Conservation (phyloP, 2,888 invertebrate species). For the Plebejus anna region DNA sequence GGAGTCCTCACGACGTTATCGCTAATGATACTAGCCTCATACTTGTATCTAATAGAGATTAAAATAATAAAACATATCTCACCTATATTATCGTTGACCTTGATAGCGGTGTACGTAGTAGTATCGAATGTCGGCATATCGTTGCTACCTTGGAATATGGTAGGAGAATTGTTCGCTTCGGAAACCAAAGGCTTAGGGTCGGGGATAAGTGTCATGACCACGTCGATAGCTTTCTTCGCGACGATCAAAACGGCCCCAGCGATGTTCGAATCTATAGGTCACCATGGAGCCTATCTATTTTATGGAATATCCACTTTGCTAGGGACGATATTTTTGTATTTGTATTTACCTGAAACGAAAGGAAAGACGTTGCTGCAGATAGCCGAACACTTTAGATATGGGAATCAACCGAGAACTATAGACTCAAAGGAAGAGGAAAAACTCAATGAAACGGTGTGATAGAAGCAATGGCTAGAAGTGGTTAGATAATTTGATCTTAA, state of each 20-base stretch:
- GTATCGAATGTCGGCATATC: slow-evolving; percentile 81
- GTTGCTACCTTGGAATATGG: slow-evolving; percentile 87
- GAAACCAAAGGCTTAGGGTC: slow-evolving; percentile 84
- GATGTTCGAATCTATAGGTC: slow-evolving; percentile 78
- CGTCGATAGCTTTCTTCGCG: slow-evolving; percentile 82
- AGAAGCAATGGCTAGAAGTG: background rate
- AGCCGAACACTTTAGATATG: slow-evolving; percentile 77
- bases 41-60: slow-evolving; percentile 61
- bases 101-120: slow-evolving; percentile 79
- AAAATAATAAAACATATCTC: slow-evolving; percentile 50
- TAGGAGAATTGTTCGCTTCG: slow-evolving; percentile 85
- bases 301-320: slow-evolving; percentile 81
- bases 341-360: slow-evolving; percentile 84
- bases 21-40: slow-evolving; percentile 75
- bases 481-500: background rate
- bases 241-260: slow-evolving; percentile 84
- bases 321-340: slow-evolving; percentile 81
- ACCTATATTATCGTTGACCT: slow-evolving; percentile 66
- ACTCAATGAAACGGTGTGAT: slow-evolving; percentile 10
- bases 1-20: slow-evolving; percentile 81
- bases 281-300: slow-evolving; percentile 81
- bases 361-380: slow-evolving; percentile 84
- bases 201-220: slow-evolving; percentile 83
- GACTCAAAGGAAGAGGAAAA: slow-evolving; percentile 39
- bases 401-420: slow-evolving; percentile 49